phyloP scores from a whole-genome alignment of 2,797 vertebrate genomes.

The Peromyscus aztecus region DNA sequence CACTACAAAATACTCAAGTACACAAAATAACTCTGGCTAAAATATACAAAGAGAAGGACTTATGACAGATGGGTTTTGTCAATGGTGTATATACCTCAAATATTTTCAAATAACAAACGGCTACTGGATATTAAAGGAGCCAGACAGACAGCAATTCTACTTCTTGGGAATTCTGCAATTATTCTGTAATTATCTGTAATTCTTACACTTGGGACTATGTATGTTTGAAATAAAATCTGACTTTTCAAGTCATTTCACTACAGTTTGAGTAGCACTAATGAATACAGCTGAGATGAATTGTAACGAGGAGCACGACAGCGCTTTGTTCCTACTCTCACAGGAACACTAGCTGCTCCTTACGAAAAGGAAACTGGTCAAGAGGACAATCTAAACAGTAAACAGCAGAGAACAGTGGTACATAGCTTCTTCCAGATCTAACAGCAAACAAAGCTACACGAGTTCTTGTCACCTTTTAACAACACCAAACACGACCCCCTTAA shows the following conservation, averaged over 20 bases:
- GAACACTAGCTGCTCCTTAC: not conserved
- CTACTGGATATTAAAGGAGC: constrained; percentile 41
- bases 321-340: constrained; percentile 50
- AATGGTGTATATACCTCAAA: not conserved
- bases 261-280: constrained; percentile 35
- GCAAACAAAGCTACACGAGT: not conserved
- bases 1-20: constrained; percentile 23
- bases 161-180: too few relatives aligned
- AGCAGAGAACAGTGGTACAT: constrained; percentile 1
- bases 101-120: constrained; percentile 41
- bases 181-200: too few relatives aligned
- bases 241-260: constrained; percentile 51
- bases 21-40: constrained; percentile 60
- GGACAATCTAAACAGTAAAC: constrained; percentile 35
- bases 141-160: not conserved
- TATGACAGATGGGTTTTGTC: not conserved
- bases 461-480: constrained; percentile 59
- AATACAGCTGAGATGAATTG: constrained; percentile 11
- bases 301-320: constrained; percentile 43
- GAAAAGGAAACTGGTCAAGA: constrained; percentile 37
- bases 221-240: constrained; percentile 38
- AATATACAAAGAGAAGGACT: constrained; percentile 12
- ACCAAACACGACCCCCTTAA: constrained; percentile 20
- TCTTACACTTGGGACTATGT: constrained; percentile 40
- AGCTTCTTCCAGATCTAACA: constrained; percentile 23